A percentile compares a stretch with the other conserved stretches of the same genome.
Evolutionary conservation across 1,140 invertebrate species (phyloP).

Genomic region (Cydia strobilella): DNA sequence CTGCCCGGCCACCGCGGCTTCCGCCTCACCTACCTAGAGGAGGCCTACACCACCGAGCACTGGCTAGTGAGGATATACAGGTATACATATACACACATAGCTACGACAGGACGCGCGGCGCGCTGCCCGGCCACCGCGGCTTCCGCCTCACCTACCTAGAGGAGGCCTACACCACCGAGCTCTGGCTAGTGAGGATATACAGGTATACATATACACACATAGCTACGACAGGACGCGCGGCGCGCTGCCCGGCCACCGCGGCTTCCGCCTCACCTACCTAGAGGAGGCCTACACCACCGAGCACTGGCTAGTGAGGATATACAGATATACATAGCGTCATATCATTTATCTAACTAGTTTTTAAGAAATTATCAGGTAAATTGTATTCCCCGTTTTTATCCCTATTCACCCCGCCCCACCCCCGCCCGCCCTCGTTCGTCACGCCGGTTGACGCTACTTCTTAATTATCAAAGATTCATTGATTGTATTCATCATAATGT

Average conservation of each 20-base stretch:
- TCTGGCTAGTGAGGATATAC: constrained; percentile 99
- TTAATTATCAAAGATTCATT: no score
- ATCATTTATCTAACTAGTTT: no score
- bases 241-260: constrained; percentile 98
- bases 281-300: constrained; percentile 99
- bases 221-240: constrained; percentile 98
- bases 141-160: constrained; percentile 98
- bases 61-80: constrained; percentile 99
- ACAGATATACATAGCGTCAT: no score
- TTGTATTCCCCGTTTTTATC: no score
- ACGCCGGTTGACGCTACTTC: no score
- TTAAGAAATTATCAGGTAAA: no score
- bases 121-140: constrained; percentile 98
- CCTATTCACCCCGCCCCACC: no score
- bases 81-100: constrained; percentile 86
- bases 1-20: constrained; percentile 99
- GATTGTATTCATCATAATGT: background rate
- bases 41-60: constrained; percentile 99
- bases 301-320: constrained; percentile 89
- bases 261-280: constrained; percentile 97
- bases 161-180: constrained; percentile 99
- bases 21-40: constrained; percentile 97
- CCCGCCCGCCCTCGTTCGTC: no score
- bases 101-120: constrained; percentile 96
- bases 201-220: constrained; percentile 83